Percentiles rank a stretch among this genome's conserved stretches.
These are phyloP conservation scores for Andricus quercusramuli DNA, from an alignment of 2,888 invertebrate species.

Conservation along the genomic window DNA sequence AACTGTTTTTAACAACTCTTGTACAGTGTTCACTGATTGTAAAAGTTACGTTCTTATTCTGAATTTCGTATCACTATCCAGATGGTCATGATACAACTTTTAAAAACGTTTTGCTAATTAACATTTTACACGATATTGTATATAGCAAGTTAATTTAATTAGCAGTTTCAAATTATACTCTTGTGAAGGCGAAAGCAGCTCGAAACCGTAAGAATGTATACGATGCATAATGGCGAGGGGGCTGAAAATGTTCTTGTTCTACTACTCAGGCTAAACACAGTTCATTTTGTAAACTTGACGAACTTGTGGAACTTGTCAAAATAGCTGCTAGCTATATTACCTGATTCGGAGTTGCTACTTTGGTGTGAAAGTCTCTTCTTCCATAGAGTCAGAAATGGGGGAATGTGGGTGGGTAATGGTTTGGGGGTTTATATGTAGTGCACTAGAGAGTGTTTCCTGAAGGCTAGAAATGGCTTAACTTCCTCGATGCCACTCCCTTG, in stretches of 20 bases:
- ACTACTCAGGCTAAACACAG: not conserved
- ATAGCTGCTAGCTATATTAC: slow-evolving; percentile 15
- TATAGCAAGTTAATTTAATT: not conserved
- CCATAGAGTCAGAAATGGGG: not conserved
- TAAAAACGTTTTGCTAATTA: no score
- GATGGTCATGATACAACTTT: no score
- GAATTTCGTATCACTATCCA: no score
- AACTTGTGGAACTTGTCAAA: slow-evolving; percentile 6
- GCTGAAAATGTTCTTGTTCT: not conserved
- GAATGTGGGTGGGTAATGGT: not conserved
- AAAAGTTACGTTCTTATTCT: no score
- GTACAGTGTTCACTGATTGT: no score
- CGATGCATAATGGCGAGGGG: not conserved
- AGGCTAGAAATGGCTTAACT: not conserved
- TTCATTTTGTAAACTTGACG: slow-evolving; percentile 13
- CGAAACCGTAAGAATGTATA: not conserved
- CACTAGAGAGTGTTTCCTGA: slow-evolving; percentile 3
- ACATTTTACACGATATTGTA: no score
- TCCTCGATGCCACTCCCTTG: not conserved
- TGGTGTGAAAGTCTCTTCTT: not conserved
- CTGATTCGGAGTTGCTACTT: not conserved
- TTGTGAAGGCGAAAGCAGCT: not conserved
- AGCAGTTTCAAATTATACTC: not conserved
- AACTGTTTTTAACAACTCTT: no score
- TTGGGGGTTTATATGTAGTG: not conserved